Base-by-base conservation (phyloP, 2,888 invertebrate species). In the Mythimna pallens region DNA sequence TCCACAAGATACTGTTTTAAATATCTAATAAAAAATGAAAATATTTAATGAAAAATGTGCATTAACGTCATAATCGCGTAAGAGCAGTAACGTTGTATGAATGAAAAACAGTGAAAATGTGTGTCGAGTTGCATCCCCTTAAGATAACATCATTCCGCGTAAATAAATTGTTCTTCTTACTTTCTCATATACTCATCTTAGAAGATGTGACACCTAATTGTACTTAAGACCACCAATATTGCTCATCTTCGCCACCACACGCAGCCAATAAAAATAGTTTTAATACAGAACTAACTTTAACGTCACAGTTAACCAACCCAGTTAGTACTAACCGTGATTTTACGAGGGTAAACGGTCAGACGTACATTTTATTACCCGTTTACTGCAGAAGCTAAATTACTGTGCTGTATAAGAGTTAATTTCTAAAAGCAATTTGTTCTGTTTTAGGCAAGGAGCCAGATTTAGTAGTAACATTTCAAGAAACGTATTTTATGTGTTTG, bases 261-360 rank as follows among this genome's bases (percentile, higher is more conserved):
- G n/a, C 30, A 64, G 9, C 25, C 34, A 73, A 58, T 74, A 74
- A 78, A 80, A 80, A 54, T 22, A n/a, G 22, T 47, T 68, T 64
- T 64, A 80, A 80, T 57, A 63, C 64, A 76, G 40, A 63, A 73
- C 63, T 54, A 61, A 34, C 72, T 74, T 68, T 43, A 72, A 77
- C 77, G 22, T n/a, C 50, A 57, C 72, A 84, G 75, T 69, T 78
- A 81, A 73, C 81, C 68, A 61, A 66, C 54, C n/a, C 65, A 70
- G 83, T 76, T 69, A 76, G 70, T 57, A 73, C 65, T 76, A 73
- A 78, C 84, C 34, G 73, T 78, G 75, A 78, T 78, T 83, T 83
- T 78, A 83, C 84, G 83, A 83, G 54, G 66, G 69, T 68, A 34
- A 84, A 69, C 71, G 84, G 84, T 81, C 84, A 84, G 74, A 34